A percentile compares a stretch with the other conserved stretches of the same genome.
Conservation (phyloP, 2,888 invertebrate genomes). For the Selenia dentaria region DNA sequence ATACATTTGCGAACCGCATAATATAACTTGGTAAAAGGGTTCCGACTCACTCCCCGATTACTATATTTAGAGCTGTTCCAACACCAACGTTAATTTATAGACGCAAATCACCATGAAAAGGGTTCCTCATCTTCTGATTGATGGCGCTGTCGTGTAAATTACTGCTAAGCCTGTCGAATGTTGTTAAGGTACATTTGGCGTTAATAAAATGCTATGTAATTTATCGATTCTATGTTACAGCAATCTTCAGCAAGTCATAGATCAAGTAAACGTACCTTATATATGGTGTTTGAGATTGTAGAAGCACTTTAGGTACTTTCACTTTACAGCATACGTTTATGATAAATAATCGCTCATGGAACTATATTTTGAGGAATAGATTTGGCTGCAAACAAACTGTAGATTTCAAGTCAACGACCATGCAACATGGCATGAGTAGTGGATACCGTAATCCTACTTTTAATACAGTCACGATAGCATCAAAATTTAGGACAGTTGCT, state of each 20-base stretch:
- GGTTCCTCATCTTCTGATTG: slow-evolving; percentile 39
- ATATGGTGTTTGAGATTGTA: too few relatives aligned
- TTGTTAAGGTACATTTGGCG: slow-evolving; percentile 14
- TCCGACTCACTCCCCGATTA: slow-evolving; percentile 29
- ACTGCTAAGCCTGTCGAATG: slow-evolving; percentile 29
- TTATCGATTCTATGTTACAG: slow-evolving; percentile 26
- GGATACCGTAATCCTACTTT: slow-evolving; percentile 60
- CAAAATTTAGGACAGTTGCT: slow-evolving; percentile 49
- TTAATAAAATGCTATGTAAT: slow-evolving; percentile 17
- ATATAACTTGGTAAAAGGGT: slow-evolving; percentile 24
- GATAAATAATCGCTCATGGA: too few relatives aligned
- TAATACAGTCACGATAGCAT: slow-evolving; percentile 51
- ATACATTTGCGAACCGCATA: slow-evolving; percentile 35
- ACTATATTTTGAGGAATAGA: slow-evolving; percentile 29
- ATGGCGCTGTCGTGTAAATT: slow-evolving; percentile 42
- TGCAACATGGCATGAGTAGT: slow-evolving; percentile 58
- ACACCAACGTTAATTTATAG: slow-evolving; percentile 52
- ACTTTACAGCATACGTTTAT: too few relatives aligned
- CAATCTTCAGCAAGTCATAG: too few relatives aligned
- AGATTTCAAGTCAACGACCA: slow-evolving; percentile 70
- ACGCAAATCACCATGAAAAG: slow-evolving; percentile 54
- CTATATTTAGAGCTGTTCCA: slow-evolving; percentile 50
- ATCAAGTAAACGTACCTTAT: too few relatives aligned
- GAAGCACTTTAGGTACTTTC: too few relatives aligned
- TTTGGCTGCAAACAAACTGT: slow-evolving; percentile 55